A percentile compares a stretch with the other conserved stretches of the same genome.
Evolutionary conservation across 53 echinoderm and acorn worm genomes (phyloP).

Genomic region (Holothuria scabra): DNA sequence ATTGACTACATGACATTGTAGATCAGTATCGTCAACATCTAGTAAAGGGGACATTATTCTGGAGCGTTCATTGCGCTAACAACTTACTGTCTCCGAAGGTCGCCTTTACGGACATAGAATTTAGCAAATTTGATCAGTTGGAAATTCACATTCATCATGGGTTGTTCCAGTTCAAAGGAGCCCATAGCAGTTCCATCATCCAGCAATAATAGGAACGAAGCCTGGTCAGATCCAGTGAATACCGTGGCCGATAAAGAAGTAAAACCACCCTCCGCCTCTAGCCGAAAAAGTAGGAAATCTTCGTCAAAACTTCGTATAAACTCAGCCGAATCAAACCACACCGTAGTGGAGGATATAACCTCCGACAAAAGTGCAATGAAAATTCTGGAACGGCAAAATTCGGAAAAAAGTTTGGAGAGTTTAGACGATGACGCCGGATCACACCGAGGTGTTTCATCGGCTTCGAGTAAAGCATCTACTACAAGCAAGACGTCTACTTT

Average conservation of each 20-base stretch:
- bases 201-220: slow-evolving; percentile 32
- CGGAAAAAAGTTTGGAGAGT: slow-evolving; percentile 64
- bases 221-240: slow-evolving; percentile 46
- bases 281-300: slow-evolving; percentile 43
- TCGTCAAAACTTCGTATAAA: slow-evolving; percentile 54
- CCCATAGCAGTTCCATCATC: slow-evolving; percentile 37
- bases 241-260: slow-evolving; percentile 1
- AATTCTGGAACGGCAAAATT: slow-evolving; percentile 53
- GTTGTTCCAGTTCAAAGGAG: slow-evolving; percentile 66
- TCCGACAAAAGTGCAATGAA: slow-evolving; percentile 46
- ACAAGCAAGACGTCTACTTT: slow-evolving; percentile 49
- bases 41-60: too few relatives aligned
- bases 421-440: slow-evolving; percentile 3
- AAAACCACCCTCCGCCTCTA: slow-evolving; percentile 34
- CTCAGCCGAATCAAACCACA: slow-evolving; percentile 21
- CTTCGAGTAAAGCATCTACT: slow-evolving; percentile 68
- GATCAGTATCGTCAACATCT: too few relatives aligned
- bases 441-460: slow-evolving; percentile 80
- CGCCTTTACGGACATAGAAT: too few relatives aligned
- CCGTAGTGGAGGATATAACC: slow-evolving; percentile 11
- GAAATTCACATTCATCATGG: slow-evolving; percentile 50
- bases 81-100: too few relatives aligned
- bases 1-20: too few relatives aligned
- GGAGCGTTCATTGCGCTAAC: too few relatives aligned
- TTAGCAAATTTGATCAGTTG: too few relatives aligned